Percentiles rank a stretch among this genome's conserved stretches.
Conservation (phyloP, 2,113 vertebrate genomes). For the Mola mola region DNA sequence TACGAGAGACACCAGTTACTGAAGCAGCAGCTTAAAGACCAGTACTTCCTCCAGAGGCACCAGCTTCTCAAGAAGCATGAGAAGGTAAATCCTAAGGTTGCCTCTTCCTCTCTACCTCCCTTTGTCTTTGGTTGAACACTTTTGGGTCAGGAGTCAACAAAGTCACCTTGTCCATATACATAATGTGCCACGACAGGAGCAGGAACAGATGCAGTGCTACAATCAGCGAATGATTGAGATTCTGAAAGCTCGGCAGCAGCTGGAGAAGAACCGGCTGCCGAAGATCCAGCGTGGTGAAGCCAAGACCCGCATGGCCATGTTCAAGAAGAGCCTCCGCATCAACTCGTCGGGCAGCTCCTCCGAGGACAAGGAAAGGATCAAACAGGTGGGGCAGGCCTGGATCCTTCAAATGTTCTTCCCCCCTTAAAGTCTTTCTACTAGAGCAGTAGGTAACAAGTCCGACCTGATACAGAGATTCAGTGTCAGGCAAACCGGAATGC, state of each 20-base stretch:
- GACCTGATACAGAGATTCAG: no score
- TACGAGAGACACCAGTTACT: slow-evolving; percentile 92
- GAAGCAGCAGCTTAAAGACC: slow-evolving; percentile 98
- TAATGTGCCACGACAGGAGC: slow-evolving; percentile 83
- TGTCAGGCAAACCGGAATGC: no score
- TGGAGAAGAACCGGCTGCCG: slow-evolving; percentile 90
- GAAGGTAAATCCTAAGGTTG: slow-evolving; percentile 82
- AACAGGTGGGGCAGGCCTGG: slow-evolving; percentile 82
- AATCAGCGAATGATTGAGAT: slow-evolving; percentile 95
- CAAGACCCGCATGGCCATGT: slow-evolving; percentile 97
- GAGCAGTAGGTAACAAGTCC: no score
- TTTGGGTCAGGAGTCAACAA: no score
- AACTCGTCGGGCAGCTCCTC: slow-evolving; percentile 82
- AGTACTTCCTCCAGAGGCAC: slow-evolving; percentile 96
- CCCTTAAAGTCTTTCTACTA: no score
- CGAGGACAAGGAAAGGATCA: slow-evolving; percentile 91
- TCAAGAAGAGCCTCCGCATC: slow-evolving; percentile 98
- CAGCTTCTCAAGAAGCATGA: slow-evolving; percentile 94
- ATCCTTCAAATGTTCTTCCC: not conserved
- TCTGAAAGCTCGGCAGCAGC: slow-evolving; percentile 87
- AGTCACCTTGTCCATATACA: not conserved
- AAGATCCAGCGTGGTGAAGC: slow-evolving; percentile 94
- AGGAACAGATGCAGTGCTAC: slow-evolving; percentile 97
- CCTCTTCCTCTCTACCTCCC: not conserved
- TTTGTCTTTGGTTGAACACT: no score